Base-by-base conservation (phyloP, 2,113 vertebrate genomes). In the Eublepharis macularius region DNA sequence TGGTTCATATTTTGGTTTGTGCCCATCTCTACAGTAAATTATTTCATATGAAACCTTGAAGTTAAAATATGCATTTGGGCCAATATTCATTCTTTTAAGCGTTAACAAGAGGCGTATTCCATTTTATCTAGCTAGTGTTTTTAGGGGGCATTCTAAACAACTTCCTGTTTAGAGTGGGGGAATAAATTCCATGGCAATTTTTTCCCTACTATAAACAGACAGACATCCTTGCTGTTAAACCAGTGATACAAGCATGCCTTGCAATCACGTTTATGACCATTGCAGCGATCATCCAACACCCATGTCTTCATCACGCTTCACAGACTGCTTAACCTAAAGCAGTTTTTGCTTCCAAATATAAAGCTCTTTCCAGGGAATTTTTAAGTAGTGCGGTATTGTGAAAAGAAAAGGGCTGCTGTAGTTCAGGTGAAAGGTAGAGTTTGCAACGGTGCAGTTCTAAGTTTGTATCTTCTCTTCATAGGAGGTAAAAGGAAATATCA, bases 321-420 rank as follows among this genome's bases (percentile, higher is more conserved):
- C 91, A 91, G 88, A 92, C 19, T 86, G 17, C 93, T 91, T 85
- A 83, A 87, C 78, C 81, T 92, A 92, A 92, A 95, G 82, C 82
- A 88, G 86, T 91, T 93, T 81, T 82, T 75, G 51, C 84, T 94
- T 95, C 91, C 91, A 94, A 77, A 94, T 95, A 95, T 94, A 93
- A 94, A 92, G 89, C 76, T 89, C 85, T 94, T 95, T 88, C 83
- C 57, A 87, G 73, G 95, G 94, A 93, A 92, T 69, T 89, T 79
- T 81, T 85, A 86, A 92, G 82, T 29, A 82, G 77, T 34, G 54
- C 36, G 45, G 9, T 57, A 16, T 76, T 73, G 26, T 81, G 79
- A n/a, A 4, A 51, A 9, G 32, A 39, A 80, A 90, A 85, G 72
- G 12, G 87, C 57, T 80, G 87, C 89, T 90, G 82, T 39, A 91